Evolutionary conservation across 2,888 invertebrate genomes (phyloP).

Genomic region (Orthosia gracilis): DNA sequence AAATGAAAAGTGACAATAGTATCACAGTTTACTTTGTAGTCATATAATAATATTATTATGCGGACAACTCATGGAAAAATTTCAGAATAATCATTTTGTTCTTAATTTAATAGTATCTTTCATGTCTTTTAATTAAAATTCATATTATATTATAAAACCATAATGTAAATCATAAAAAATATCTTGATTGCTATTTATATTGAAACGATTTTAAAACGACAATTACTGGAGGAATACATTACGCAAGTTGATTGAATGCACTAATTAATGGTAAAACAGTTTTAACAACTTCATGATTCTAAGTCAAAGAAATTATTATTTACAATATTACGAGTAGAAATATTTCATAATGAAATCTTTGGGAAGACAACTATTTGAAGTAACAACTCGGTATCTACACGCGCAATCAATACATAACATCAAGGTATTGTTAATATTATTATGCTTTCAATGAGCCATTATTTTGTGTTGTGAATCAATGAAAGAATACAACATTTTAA

Average conservation of each 20-base stretch:
- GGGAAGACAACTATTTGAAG: conserved; percentile 55
- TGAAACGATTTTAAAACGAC: conserved; percentile 64
- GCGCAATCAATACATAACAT: conserved; percentile 15
- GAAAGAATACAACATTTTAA: conserved; percentile 59
- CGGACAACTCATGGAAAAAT: conserved; percentile 60
- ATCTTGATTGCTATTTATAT: conserved; percentile 55
- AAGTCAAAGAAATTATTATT: conserved; percentile 52
- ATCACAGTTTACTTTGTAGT: conserved; percentile 71
- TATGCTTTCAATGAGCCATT: conserved; percentile 28
- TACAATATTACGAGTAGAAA: conserved; percentile 52
- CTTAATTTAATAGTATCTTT: conserved; percentile 60
- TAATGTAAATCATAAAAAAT: conserved; percentile 62
- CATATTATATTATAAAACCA: conserved; percentile 55
- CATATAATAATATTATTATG: conserved; percentile 45
- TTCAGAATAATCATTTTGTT: conserved; percentile 58
- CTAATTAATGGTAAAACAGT: conserved; percentile 46
- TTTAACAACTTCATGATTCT: conserved; percentile 55
- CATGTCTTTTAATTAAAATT: conserved; percentile 58
- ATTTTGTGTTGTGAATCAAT: conserved; percentile 18
- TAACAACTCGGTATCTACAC: conserved; percentile 39
- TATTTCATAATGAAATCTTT: conserved; percentile 62
- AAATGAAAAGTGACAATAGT: conserved; percentile 66
- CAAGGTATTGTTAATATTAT: conserved; percentile 17
- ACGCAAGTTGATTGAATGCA: conserved; percentile 44
- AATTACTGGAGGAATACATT: conserved; percentile 59